Evolutionary conservation across 2,113 vertebrate genomes (phyloP).

Genomic region (Tor tambroides): DNA sequence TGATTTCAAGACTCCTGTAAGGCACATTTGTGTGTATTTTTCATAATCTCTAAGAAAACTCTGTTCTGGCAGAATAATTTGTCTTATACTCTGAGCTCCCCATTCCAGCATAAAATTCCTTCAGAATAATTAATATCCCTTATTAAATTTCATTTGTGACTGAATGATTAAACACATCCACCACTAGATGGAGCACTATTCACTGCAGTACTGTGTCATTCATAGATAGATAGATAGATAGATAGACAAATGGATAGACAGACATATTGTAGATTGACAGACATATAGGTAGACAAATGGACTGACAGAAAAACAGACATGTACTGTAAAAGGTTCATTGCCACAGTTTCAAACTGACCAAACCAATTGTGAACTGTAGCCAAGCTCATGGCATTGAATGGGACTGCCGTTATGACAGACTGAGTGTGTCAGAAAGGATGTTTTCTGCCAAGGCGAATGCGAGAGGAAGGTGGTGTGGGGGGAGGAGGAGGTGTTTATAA

Average conservation of each 20-base stretch:
- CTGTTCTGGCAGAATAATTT: background rate
- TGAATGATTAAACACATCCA: background rate
- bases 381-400: background rate
- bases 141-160: background rate
- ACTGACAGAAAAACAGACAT: background rate
- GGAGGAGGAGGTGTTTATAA: conserved; percentile 4
- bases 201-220: background rate
- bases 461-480: conserved; percentile 24
- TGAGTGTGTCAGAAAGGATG: conserved; percentile 21
- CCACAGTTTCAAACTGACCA: background rate
- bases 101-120: background rate
- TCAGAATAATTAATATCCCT: background rate
- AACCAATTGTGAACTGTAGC: background rate
- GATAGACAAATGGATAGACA: background rate
- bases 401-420: conserved; percentile 3
- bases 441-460: conserved; percentile 38
- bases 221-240: background rate
- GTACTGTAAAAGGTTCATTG: background rate
- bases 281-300: background rate
- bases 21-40: background rate
- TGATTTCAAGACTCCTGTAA: background rate
- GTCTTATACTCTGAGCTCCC: background rate
- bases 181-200: conserved; percentile 50
- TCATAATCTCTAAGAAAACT: background rate
- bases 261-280: background rate